Evolutionary conservation across 2,888 invertebrate genomes (phyloP).

Genomic region (Rhogogaster chlorosoma): DNA sequence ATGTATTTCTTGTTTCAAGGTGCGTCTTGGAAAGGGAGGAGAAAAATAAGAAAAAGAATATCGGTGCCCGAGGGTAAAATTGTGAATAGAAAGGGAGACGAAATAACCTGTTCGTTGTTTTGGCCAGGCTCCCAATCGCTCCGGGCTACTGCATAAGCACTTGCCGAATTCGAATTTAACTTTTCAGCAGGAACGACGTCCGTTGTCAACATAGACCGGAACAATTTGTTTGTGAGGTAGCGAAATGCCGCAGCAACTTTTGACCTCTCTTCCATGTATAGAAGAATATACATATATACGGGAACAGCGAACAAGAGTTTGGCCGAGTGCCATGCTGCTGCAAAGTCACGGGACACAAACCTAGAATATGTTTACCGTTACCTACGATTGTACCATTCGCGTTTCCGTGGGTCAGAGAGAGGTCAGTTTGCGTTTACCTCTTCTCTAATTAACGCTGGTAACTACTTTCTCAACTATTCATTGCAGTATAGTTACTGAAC

Average conservation of each 20-base stretch:
- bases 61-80: background rate
- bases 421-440: constrained; percentile 19
- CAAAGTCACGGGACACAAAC: constrained; percentile 27
- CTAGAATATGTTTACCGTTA: constrained; percentile 34
- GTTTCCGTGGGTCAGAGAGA: constrained; percentile 35
- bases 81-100: background rate
- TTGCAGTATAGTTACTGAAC: background rate
- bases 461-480: constrained; percentile 4
- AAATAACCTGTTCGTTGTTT: constrained; percentile 2
- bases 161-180: constrained; percentile 45
- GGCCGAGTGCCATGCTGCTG: constrained; percentile 22
- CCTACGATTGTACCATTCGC: constrained; percentile 16
- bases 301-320: background rate
- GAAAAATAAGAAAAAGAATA: background rate
- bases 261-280: background rate
- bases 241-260: constrained; percentile 30
- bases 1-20: constrained; percentile 2
- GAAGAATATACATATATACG: background rate
- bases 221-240: constrained; percentile 41
- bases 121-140: constrained; percentile 29
- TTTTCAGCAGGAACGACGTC: background rate
- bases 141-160: constrained; percentile 6
- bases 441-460: constrained; percentile 24
- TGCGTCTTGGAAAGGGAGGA: background rate
- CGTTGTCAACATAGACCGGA: constrained; percentile 34